Base-by-base conservation (phyloP, 2,888 invertebrate species). In the Ephialtes manifestator region DNA sequence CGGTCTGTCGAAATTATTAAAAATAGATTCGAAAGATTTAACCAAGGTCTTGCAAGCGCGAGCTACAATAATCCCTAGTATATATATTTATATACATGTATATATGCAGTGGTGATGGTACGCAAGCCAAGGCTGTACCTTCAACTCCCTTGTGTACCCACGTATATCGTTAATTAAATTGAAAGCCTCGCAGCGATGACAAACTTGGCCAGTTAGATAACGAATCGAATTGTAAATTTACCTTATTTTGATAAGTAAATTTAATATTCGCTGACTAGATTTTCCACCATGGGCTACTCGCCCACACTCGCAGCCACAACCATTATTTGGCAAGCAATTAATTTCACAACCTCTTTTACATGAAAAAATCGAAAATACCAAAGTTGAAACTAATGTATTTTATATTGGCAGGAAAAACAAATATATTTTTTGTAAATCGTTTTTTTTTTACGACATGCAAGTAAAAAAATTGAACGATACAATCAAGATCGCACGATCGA, bases 171-270 rank as follows among this genome's bases (percentile, higher is more conserved):
- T 85, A 85, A 85, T 85, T 85, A 76, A 85, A 85, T 85, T 85
- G 85, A 82, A 82, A 76, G 71, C 71, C 76, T 85, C 24, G 31
- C 74, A 80, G 74, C 80, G 82, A 80, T 82, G 85, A 82, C 79
- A 80, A 85, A 82, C 85, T 79, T 79, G 82, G 79, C 82, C 76
- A 60, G 76, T 82, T 80, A 76, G 82, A 82, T 82, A 82, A 82
- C 85, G 79, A 80, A 82, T 82, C 85, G 82, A 89, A 88, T 88
- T 87, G 88, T 90, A 88, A 89, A 89, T 86, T 88, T 87, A 86
- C 87, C 88, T 87, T 84, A 84, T 80, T 24, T 24, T 24, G 24
- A 24, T 2, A 24, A 24, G 24, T 24, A 24, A 24, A 24, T 24
- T 24, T 80, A 67, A 48, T 82, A 43, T 78, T 86, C 79, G 76